A percentile compares a stretch with the other conserved stretches of the same genome.
Conservation (phyloP, 2,113 vertebrate genomes). For the Oryzias curvinotus region DNA sequence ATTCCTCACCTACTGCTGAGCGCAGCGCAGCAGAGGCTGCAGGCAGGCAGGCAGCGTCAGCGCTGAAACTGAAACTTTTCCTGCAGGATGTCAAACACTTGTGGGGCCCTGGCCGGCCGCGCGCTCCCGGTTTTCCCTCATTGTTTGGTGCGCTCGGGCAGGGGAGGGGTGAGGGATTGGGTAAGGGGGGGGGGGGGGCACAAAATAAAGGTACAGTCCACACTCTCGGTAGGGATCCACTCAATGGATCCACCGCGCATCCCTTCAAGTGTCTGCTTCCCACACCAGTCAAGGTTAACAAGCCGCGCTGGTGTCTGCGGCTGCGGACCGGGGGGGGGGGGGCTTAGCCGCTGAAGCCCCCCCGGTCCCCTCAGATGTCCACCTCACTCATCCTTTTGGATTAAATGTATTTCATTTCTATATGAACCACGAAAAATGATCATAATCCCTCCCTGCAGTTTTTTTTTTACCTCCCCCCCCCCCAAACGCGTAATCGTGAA, state of each 20-base stretch:
- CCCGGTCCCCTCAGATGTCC: conserved; percentile 18
- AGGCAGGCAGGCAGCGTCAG: conserved; percentile 25
- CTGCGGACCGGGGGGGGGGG: conserved; percentile 48
- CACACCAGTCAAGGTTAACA: conserved; percentile 78
- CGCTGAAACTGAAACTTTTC: conserved; percentile 60
- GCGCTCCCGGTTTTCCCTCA: not conserved
- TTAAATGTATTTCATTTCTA: conserved; percentile 1
- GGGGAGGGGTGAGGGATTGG: not conserved
- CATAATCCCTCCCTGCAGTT: conserved; percentile 10
- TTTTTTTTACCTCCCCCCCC: not conserved
- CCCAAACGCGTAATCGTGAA: conserved; percentile 47
- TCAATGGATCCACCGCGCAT: conserved; percentile 22
- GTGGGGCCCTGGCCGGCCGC: not conserved
- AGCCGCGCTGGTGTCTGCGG: conserved; percentile 71
- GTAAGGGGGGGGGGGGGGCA: not conserved
- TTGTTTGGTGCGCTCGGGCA: conserved; percentile 8
- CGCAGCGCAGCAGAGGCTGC: conserved; percentile 24
- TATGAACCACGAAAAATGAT: conserved; percentile 24
- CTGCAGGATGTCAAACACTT: conserved; percentile 31
- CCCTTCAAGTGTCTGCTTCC: conserved; percentile 70
- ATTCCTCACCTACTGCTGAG: conserved; percentile 35
- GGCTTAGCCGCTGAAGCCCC: conserved; percentile 59
- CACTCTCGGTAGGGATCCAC: conserved; percentile 11
- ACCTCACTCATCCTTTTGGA: not conserved
- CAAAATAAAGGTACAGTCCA: conserved; percentile 20